Evolutionary conservation across 1,140 invertebrate species (phyloP).

Genomic region (Psilanteris sp.): DNA sequence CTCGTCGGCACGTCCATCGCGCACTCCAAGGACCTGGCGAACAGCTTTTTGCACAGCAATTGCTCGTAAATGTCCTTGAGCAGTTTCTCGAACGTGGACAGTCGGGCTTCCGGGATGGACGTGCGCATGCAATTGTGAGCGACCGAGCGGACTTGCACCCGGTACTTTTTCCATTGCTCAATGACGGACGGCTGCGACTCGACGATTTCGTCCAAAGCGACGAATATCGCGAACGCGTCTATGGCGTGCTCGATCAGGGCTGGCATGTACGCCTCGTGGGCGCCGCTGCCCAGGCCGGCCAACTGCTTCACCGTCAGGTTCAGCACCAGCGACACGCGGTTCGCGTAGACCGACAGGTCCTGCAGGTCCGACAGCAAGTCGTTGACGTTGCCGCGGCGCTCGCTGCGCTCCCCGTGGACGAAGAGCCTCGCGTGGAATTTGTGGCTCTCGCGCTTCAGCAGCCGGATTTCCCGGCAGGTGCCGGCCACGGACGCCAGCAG

Average conservation of each 20-base stretch:
- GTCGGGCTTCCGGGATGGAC: conserved; percentile 80
- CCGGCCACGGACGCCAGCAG: conserved; percentile 89
- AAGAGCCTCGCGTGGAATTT: conserved; percentile 84
- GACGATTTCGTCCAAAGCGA: conserved; percentile 87
- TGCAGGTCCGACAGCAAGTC: conserved; percentile 71
- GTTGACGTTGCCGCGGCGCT: conserved; percentile 68
- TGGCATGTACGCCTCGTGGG: conserved; percentile 73
- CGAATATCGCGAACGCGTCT: conserved; percentile 84
- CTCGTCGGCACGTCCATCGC: conserved; percentile 86
- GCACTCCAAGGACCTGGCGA: conserved; percentile 81
- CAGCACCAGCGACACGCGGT: conserved; percentile 70
- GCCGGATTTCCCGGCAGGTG: conserved; percentile 87
- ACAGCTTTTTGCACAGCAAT: conserved; percentile 72
- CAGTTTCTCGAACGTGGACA: conserved; percentile 84
- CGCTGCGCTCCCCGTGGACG: conserved; percentile 83
- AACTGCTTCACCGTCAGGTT: conserved; percentile 71
- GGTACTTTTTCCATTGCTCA: conserved; percentile 87
- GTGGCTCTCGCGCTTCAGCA: conserved; percentile 85
- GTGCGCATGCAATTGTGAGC: conserved; percentile 85
- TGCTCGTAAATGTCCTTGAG: conserved; percentile 83
- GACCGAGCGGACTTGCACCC: conserved; percentile 84
- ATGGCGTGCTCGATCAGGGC: conserved; percentile 82
- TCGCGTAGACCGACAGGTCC: conserved; percentile 79
- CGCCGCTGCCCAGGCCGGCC: conserved; percentile 66
- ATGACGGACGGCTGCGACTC: conserved; percentile 81